Evolutionary conservation across 2,113 vertebrate species (phyloP), one percentile per base, ranked within the genome.

Genomic region (Laticauda colubrina): DNA sequence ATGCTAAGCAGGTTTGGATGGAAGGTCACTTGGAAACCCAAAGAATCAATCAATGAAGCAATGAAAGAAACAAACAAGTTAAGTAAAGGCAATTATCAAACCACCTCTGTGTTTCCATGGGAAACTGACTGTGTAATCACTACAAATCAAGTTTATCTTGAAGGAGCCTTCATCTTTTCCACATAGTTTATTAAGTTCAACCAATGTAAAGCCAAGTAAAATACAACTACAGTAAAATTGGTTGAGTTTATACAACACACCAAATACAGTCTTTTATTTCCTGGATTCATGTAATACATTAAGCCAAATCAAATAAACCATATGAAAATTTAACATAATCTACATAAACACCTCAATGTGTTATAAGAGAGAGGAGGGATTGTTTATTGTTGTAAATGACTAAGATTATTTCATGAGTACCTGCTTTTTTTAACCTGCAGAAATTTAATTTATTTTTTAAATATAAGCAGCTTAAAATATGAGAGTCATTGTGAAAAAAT

Each of bases 361-460:
- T 75, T 81, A 81, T 21, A 7, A 81, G 34, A 39, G 5, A 81
- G 69, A 39, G 18, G 15, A 8, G 6, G 34, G 34, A 81, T 81
- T 81, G 5, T 39, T 81, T 81, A 39, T 39, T 81, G 18, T 81
- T 81, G 69, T 81, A 9, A 81, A 81, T 39, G 69, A 81, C 15
- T 39, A 81, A 39, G 34, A 81, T 81, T 39, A 18, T 20, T 81
- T 81, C 69, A 87, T 54, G 51, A 54, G 15, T 53, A 53, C 26
- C 12, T 87, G 86, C 26, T 29, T 29, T 87, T 87, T 75, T 75
- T 75, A 75, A 75, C 2, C n/a, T 75, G 14, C n/a, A 34, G n/a
- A 75, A 75, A 18, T 75, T 34, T 39, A 34, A 75, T 75, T 75
- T 75, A 34, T 18, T 95, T 93, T 94, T 81, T 9, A 89, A 89